phyloP scores from a whole-genome alignment of 1,140 invertebrate species.

The Zaprionus kolodkinae region DNA sequence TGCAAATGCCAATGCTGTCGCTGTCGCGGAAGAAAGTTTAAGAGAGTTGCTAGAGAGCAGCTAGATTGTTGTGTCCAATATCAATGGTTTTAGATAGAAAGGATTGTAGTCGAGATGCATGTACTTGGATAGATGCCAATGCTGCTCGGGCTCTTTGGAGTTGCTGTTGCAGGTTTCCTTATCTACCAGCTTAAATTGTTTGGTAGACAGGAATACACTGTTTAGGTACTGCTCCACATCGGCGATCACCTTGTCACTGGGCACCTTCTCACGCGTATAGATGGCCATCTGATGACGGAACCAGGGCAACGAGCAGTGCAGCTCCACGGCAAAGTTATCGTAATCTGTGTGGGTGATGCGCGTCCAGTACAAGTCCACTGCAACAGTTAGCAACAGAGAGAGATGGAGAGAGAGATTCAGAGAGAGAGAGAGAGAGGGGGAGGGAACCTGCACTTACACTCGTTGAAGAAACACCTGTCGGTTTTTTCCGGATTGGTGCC shows the following conservation, averaged over 20 bases:
- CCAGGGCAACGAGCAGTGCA: constrained; percentile 62
- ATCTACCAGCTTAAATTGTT: constrained; percentile 29
- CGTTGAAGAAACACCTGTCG: constrained; percentile 36
- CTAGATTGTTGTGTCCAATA: constrained; percentile 37
- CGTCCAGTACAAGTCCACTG: constrained; percentile 66
- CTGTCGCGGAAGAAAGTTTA: constrained; percentile 61
- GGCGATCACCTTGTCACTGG: not conserved
- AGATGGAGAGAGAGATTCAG: not conserved
- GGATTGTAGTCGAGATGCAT: constrained; percentile 57
- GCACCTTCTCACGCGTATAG: constrained; percentile 36
- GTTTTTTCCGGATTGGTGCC: constrained; percentile 27
- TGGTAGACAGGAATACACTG: constrained; percentile 11
- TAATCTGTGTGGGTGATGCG: constrained; percentile 61
- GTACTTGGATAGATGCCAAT: constrained; percentile 58
- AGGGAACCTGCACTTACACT: constrained; percentile 41
- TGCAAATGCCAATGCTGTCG: constrained; percentile 18
- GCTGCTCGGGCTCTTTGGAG: constrained; percentile 28
- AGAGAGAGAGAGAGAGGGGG: not conserved
- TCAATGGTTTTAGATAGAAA: constrained; percentile 57
- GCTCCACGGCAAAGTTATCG: constrained; percentile 47
- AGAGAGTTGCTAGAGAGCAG: not conserved
- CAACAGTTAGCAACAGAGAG: not conserved
- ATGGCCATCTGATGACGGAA: constrained; percentile 60
- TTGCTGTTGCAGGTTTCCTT: constrained; percentile 24
- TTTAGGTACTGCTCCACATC: constrained; percentile 38